These are phyloP conservation scores for Plebejus anna DNA, from an alignment of 2,888 invertebrate genomes.

Conservation along the genomic window DNA sequence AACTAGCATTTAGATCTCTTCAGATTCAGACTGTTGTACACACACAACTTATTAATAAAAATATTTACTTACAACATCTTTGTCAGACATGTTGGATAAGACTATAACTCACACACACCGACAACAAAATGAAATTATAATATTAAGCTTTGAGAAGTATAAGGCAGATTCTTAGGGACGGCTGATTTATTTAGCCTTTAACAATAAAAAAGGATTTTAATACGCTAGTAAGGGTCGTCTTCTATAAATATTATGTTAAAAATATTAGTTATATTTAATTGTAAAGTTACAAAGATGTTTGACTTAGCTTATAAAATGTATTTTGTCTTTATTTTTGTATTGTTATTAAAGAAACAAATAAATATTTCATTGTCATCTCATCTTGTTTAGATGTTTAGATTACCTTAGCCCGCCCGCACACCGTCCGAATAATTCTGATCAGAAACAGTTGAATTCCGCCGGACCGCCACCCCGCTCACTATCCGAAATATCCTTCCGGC, in stretches of 20 bases:
- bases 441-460: too few species aligned
- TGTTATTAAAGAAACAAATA: conserved; percentile 33
- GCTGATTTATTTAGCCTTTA: not conserved
- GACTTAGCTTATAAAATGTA: conserved; percentile 30
- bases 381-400: not conserved
- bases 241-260: conserved; percentile 22
- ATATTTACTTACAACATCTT: too few species aligned
- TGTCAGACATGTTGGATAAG: too few species aligned
- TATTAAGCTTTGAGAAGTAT: not conserved
- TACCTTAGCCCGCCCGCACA: too few species aligned
- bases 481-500: too few species aligned
- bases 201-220: not conserved
- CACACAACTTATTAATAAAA: too few species aligned
- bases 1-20: not conserved
- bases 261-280: conserved; percentile 5
- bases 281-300: conserved; percentile 24
- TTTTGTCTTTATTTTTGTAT: conserved; percentile 36
- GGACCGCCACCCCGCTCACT: too few species aligned
- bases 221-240: not conserved
- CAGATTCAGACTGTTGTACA: too few species aligned
- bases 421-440: too few species aligned
- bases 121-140: too few species aligned
- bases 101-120: too few species aligned
- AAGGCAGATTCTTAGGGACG: not conserved
- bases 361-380: conserved; percentile 21